Percentiles rank a stretch among this genome's conserved stretches.
phyloP scores from a whole-genome alignment of 2,797 vertebrate species.

The Ctenopoma multispine region DNA sequence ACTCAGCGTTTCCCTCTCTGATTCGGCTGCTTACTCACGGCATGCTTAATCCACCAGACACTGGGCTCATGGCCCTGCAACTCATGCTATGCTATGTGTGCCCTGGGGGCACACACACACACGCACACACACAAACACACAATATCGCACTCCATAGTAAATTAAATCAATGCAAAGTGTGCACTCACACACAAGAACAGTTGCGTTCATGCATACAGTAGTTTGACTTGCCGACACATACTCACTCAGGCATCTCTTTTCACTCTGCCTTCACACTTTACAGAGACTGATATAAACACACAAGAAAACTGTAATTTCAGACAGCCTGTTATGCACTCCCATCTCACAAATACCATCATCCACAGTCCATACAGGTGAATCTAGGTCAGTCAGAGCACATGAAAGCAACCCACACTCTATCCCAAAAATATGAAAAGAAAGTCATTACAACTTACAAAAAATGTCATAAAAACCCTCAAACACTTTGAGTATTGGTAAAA shows the following conservation, averaged over 20 bases:
- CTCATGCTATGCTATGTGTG: constrained; percentile 12
- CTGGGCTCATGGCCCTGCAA: constrained; percentile 53
- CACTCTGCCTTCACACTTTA: constrained; percentile 21
- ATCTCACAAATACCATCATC: too few species aligned
- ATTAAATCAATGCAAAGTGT: constrained; percentile 32
- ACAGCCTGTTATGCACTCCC: too few species aligned
- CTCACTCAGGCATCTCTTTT: constrained; percentile 10
- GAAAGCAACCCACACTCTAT: too few species aligned
- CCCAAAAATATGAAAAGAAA: neutral
- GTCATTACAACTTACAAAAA: neutral
- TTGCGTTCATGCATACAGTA: constrained; percentile 6
- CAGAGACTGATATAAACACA: neutral
- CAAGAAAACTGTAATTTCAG: neutral
- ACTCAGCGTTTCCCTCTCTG: constrained; percentile 55
- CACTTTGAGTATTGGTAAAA: too few species aligned
- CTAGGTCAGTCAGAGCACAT: too few species aligned
- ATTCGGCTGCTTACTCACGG: constrained; percentile 62
- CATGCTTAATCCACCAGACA: constrained; percentile 62
- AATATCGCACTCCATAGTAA: neutral
- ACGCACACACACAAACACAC: neutral
- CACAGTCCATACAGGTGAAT: too few species aligned
- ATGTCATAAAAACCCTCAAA: too few species aligned
- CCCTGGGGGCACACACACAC: neutral
- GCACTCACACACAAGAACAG: constrained; percentile 13
- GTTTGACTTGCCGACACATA: constrained; percentile 27